phyloP scores from a whole-genome alignment of 2,888 invertebrate genomes.

The Lochmaea capreae region DNA sequence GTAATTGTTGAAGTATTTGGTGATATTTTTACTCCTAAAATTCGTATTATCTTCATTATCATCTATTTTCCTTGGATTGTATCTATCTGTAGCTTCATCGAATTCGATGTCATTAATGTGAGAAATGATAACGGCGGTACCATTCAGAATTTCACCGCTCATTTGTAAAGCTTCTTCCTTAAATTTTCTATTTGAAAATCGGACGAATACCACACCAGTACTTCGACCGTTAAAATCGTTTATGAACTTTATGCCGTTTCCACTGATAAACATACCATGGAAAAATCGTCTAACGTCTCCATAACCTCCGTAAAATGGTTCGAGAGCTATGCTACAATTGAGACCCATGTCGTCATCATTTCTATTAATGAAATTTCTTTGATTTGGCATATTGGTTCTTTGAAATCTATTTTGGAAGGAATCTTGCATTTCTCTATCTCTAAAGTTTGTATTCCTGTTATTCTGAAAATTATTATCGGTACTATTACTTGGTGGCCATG shows the following conservation, averaged over 20 bases:
- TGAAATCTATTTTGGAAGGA: slow-evolving; percentile 42
- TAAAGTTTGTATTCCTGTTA: slow-evolving; percentile 17
- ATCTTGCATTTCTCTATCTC: slow-evolving; percentile 27
- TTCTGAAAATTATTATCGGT: slow-evolving; percentile 19
- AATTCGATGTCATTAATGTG: slow-evolving; percentile 79
- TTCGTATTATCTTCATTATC: slow-evolving; percentile 32
- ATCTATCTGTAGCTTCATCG: slow-evolving; percentile 80
- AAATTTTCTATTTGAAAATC: slow-evolving; percentile 78
- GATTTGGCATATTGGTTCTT: slow-evolving; percentile 29
- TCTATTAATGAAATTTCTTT: background rate
- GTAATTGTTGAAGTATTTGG: slow-evolving; percentile 53
- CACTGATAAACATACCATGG: slow-evolving; percentile 78
- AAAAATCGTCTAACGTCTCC: slow-evolving; percentile 87
- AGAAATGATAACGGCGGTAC: slow-evolving; percentile 75
- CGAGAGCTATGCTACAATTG: slow-evolving; percentile 78
- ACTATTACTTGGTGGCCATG: slow-evolving; percentile 31
- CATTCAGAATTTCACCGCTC: slow-evolving; percentile 75
- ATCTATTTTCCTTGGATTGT: slow-evolving; percentile 69
- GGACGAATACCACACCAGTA: slow-evolving; percentile 83
- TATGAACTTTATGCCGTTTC: slow-evolving; percentile 87
- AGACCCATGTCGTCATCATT: slow-evolving; percentile 15
- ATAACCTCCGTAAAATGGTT: slow-evolving; percentile 78
- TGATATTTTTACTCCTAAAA: slow-evolving; percentile 47
- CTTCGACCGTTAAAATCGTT: slow-evolving; percentile 84
- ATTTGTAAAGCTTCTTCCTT: slow-evolving; percentile 78